phyloP scores from a whole-genome alignment of 2,888 invertebrate genomes.

The Oligia latruncula region DNA sequence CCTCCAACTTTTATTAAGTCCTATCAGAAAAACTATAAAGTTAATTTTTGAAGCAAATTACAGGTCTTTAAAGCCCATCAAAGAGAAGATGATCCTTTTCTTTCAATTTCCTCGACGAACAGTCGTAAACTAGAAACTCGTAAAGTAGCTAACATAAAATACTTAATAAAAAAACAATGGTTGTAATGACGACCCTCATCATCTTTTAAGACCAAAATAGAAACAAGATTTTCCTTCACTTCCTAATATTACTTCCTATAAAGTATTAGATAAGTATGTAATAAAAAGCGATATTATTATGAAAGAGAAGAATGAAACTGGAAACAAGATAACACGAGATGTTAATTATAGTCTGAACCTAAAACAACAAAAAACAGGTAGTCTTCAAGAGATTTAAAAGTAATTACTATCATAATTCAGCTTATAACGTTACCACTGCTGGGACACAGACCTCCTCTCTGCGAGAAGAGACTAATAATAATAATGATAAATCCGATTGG shows the following conservation, averaged over 20 bases:
- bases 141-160: conserved; percentile 67
- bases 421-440: too few species aligned
- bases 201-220: conserved; percentile 60
- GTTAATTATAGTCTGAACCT: neutral
- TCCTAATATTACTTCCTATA: conserved; percentile 33
- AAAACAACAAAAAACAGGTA: neutral
- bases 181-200: conserved; percentile 63
- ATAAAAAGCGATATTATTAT: conserved; percentile 15
- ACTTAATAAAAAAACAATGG: conserved; percentile 70
- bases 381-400: neutral
- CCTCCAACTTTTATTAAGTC: conserved; percentile 21
- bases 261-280: conserved; percentile 30
- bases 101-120: conserved; percentile 56
- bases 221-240: conserved; percentile 54
- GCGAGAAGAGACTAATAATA: too few species aligned
- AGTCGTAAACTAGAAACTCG: conserved; percentile 66
- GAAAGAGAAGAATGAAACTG: neutral
- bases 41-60: conserved; percentile 42
- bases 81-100: conserved; percentile 49
- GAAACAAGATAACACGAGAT: neutral
- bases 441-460: too few species aligned
- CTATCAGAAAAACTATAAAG: conserved; percentile 35
- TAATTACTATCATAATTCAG: too few species aligned
- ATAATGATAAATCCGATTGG: too few species aligned
- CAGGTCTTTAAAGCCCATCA: conserved; percentile 36